Percentiles rank a stretch among this genome's conserved stretches.
Conservation (phyloP, 2,797 vertebrate species). For the Octomys mimax region DNA sequence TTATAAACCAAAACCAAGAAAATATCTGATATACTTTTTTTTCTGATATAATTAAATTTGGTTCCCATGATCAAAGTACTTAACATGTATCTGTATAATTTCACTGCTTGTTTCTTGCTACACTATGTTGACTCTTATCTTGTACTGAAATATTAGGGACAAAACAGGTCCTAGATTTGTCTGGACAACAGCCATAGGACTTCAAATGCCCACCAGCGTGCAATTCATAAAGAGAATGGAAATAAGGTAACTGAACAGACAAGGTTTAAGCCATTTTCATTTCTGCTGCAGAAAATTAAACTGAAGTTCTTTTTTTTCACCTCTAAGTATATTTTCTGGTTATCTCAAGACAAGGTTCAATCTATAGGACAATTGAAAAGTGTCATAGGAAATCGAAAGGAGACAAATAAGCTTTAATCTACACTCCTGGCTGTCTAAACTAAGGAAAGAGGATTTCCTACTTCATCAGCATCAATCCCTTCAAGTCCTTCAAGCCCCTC, state of each 20-base stretch:
- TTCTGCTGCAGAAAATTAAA: neutral
- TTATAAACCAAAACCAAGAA: neutral
- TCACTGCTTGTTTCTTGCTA: neutral
- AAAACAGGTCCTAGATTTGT: neutral
- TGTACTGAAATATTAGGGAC: neutral
- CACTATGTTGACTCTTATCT: neutral
- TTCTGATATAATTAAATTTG: neutral
- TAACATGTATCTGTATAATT: neutral
- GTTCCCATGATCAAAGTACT: neutral
- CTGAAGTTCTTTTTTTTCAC: neutral
- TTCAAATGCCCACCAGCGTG: neutral
- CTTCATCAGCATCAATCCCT: neutral
- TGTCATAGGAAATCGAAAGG: neutral
- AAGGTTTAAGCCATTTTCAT: neutral
- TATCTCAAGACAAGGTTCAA: neutral
- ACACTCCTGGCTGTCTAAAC: neutral
- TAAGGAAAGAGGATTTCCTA: neutral
- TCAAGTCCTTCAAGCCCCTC: too few relatives aligned
- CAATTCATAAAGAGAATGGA: neutral
- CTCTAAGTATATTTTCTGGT: slow-evolving; percentile 21
- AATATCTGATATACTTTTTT: neutral
- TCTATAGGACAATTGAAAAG: slow-evolving; percentile 17
- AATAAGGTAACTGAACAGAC: neutral
- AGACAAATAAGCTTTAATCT: neutral
- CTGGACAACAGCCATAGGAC: neutral